A percentile compares a stretch with the other conserved stretches of the same genome.
These are phyloP conservation scores for Zosterops lateralis DNA, from an alignment of 2,113 vertebrate species.

Conservation along the genomic window DNA sequence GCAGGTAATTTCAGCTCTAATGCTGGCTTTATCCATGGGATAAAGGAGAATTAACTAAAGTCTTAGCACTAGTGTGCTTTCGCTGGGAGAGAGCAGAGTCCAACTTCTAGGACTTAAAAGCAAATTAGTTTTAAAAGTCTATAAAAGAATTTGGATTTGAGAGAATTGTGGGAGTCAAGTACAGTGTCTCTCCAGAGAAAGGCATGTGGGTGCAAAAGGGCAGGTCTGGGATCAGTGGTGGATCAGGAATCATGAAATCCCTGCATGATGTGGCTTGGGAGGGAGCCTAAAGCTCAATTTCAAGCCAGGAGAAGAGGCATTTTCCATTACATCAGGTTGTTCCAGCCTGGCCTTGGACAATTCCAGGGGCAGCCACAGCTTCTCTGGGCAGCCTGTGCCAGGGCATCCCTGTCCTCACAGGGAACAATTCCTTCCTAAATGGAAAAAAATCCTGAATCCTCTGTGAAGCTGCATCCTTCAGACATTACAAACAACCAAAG, in stretches of 20 bases:
- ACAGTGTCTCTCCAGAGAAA: neutral
- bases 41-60: conserved; percentile 72
- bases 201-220: neutral
- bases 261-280: neutral
- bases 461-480: neutral
- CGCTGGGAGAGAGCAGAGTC: conserved; percentile 48
- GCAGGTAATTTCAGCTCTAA: conserved; percentile 70
- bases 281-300: neutral
- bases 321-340: neutral
- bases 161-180: conserved; percentile 62
- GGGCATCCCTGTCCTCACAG: rapidly evolving
- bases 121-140: conserved; percentile 71
- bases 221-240: neutral
- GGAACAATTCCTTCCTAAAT: neutral
- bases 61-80: conserved; percentile 47
- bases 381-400: neutral
- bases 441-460: neutral
- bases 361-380: neutral
- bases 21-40: conserved; percentile 71
- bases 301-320: neutral
- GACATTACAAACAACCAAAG: rapidly evolving
- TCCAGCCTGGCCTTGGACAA: neutral
- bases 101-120: conserved; percentile 60
- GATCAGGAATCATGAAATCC: neutral
- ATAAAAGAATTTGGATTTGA: conserved; percentile 69